Base-by-base conservation (phyloP, 1,140 invertebrate genomes). In the Calosoma granatense region DNA sequence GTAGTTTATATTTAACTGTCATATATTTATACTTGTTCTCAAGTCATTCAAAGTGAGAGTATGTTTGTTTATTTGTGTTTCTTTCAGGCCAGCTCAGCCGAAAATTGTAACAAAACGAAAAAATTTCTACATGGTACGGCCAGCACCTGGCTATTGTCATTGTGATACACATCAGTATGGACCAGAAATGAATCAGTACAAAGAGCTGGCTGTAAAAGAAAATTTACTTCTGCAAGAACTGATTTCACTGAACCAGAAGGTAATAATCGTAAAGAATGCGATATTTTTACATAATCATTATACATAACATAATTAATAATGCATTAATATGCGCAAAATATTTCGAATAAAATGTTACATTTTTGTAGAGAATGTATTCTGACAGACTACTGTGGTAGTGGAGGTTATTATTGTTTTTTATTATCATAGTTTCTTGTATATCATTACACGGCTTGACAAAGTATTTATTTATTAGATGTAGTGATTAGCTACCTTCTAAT, bases 161-260 rank as follows among this genome's bases (percentile, higher is more conserved):
- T 78, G 76, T 65, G 77, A 78, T 59, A 73, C 71, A 0, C 77
- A 79, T 63, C 69, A 74, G 1, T 78, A 76, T 58, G 76, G 75
- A 19, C 73, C 76, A 1, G 66, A 74, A 51, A 71, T 77, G 54
- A 76, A 78, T 47, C 75, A 80, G 56, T 82, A 81, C 69, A 77
- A 76, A 61, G 74, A 78, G 53, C 60, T 82, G 15, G 70, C 77
- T 0, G 74, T 79, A 2, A 81, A 81, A 60, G 78, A 81, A 59
- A 70, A 74, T 56, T 72, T 74, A 21, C 63, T 81, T 11, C 73
- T 73, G 55, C 66, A 78, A 6, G 76, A 81, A 60, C 70, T 81
- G 53, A 69, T 71, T 43, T 63, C 69, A 17, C 60, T 81, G 2
- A 73, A 76, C 56, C 71, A 64, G 57, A 70, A 76, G 70, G 74